These are phyloP conservation scores for Zaprionus africanus DNA, from an alignment of 1,140 invertebrate species.

Conservation along the genomic window DNA sequence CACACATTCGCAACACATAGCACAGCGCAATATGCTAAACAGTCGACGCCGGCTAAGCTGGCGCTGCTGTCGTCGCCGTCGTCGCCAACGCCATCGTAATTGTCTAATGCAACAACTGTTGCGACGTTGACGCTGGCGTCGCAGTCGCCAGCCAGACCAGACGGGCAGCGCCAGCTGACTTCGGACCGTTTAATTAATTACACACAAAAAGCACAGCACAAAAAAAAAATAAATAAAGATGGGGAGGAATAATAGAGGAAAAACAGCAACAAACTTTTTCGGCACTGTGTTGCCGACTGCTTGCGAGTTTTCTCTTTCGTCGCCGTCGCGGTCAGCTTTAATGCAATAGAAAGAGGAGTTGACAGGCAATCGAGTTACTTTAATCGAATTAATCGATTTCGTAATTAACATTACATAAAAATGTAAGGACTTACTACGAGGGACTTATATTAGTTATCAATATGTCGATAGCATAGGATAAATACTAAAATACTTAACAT, in stretches of 20 bases:
- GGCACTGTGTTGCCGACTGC: not conserved
- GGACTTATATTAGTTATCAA: not conserved
- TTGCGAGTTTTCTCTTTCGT: constrained; percentile 46
- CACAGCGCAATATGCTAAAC: constrained; percentile 74
- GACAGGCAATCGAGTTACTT: not conserved
- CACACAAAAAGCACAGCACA: constrained; percentile 57
- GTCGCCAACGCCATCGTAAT: constrained; percentile 27
- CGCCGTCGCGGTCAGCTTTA: constrained; percentile 29
- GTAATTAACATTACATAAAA: not conserved
- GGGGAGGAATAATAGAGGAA: constrained; percentile 46
- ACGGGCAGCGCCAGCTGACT: constrained; percentile 71
- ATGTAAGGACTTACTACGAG: not conserved
- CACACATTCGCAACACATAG: constrained; percentile 62
- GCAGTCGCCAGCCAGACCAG: constrained; percentile 39
- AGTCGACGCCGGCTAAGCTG: constrained; percentile 57
- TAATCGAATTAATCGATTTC: not conserved
- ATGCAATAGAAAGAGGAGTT: not conserved
- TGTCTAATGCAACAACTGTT: constrained; percentile 77
- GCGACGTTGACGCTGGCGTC: constrained; percentile 47
- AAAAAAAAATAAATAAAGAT: constrained; percentile 38
- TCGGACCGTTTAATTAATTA: constrained; percentile 78
- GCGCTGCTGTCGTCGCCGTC: constrained; percentile 34
- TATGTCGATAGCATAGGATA: not conserved
- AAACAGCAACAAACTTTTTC: constrained; percentile 67
- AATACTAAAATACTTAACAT: no score